Evolutionary conservation across 2,797 vertebrate species (phyloP).

Genomic region (Pangasius larnaudii): DNA sequence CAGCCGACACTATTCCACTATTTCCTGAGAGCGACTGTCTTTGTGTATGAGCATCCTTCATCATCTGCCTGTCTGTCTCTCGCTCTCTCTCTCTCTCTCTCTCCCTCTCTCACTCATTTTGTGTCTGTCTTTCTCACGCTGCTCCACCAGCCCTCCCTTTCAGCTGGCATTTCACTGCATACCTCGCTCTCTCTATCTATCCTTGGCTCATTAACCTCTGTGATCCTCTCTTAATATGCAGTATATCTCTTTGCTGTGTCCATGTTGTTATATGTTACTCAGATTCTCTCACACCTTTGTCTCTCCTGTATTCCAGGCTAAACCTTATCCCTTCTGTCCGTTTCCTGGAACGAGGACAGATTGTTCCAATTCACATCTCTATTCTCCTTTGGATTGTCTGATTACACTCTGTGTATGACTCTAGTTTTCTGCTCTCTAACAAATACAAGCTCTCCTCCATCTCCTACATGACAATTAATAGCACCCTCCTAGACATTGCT

Average conservation of each 20-base stretch:
- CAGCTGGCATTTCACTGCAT: constrained; percentile 51
- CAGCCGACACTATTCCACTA: constrained; percentile 36
- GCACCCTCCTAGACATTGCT: no score
- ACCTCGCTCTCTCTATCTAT: constrained; percentile 22
- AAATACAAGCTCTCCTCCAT: constrained; percentile 11
- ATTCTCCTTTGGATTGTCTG: constrained; percentile 14
- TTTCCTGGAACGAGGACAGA: constrained; percentile 7
- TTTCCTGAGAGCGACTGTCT: constrained; percentile 15
- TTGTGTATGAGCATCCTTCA: constrained; percentile 55
- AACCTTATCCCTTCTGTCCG: background rate
- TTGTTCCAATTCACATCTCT: constrained; percentile 17
- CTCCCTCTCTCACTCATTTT: constrained; percentile 35
- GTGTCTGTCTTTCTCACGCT: constrained; percentile 32
- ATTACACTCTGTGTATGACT: constrained; percentile 12
- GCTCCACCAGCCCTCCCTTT: constrained; percentile 41
- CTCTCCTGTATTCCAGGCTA: background rate
- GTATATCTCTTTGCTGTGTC: background rate
- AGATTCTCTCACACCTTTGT: constrained; percentile 29
- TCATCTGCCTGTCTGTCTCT: constrained; percentile 35
- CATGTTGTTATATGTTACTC: background rate
- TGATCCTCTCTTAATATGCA: constrained; percentile 2
- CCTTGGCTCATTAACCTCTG: constrained; percentile 46
- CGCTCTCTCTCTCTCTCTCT: constrained; percentile 33
- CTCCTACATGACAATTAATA: background rate
- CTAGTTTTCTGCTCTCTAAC: constrained; percentile 30